Percentiles rank a stretch among this genome's conserved stretches.
Evolutionary conservation across 2,797 vertebrate genomes (phyloP).

Genomic region (Tokudaia tokunoshimensis): DNA sequence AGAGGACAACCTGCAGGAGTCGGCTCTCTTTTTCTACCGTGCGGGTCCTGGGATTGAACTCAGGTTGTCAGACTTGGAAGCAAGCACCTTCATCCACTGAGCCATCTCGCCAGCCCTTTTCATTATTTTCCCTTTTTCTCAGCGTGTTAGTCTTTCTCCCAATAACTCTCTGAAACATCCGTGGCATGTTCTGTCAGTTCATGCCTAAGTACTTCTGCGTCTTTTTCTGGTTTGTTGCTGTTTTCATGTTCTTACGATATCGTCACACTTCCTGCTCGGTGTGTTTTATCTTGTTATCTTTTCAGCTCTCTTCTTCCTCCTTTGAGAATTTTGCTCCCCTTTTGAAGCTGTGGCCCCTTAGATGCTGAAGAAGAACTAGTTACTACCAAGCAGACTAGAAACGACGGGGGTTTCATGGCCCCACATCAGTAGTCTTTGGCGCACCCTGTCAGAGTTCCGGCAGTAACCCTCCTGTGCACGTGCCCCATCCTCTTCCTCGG

Average conservation of each 20-base stretch:
- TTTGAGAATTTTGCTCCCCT: constrained; percentile 21
- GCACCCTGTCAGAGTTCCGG: neutral
- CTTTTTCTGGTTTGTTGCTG: neutral
- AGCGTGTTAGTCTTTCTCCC: neutral
- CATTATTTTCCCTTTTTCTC: neutral
- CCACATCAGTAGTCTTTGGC: neutral
- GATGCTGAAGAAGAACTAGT: neutral
- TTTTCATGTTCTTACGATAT: neutral
- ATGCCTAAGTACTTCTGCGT: neutral
- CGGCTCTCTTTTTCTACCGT: neutral
- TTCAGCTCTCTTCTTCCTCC: neutral
- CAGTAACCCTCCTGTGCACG: too few relatives aligned
- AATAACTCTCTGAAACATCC: neutral
- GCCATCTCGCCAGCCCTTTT: neutral
- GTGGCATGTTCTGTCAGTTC: neutral
- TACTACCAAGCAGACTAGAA: neutral
- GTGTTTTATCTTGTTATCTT: neutral
- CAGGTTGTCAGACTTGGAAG: neutral
- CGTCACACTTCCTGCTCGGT: neutral
- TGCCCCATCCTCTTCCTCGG: neutral
- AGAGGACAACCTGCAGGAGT: neutral
- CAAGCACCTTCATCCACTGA: neutral
- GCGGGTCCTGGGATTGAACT: neutral
- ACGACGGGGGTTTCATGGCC: neutral
- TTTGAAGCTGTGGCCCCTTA: neutral